Evolutionary conservation across 2,113 vertebrate genomes (phyloP).

Genomic region (Lethenteron camtschaticum): DNA sequence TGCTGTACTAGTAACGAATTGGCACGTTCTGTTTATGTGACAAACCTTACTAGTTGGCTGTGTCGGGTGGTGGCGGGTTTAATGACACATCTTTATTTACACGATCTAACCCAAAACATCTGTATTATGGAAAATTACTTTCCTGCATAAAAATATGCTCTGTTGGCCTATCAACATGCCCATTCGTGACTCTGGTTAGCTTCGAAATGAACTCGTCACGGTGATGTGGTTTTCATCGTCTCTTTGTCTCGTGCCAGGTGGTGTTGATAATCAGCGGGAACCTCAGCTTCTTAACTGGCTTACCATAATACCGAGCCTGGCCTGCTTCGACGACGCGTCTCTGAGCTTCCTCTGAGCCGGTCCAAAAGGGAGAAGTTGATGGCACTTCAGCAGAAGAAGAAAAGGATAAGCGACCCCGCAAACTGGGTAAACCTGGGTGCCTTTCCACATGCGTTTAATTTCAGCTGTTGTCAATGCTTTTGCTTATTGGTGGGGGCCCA

Average conservation of each 20-base stretch:
- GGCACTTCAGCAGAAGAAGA: constrained; percentile 1
- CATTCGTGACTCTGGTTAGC: too few species aligned
- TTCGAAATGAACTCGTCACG: neutral
- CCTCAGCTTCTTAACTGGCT: constrained; percentile 91
- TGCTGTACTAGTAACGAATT: too few species aligned
- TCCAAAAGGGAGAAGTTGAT: neutral
- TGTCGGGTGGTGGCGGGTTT: too few species aligned
- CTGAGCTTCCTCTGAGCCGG: constrained; percentile 31
- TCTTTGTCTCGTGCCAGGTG: constrained; percentile 19
- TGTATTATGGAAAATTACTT: too few species aligned
- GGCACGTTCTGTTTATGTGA: too few species aligned
- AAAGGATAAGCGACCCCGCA: neutral
- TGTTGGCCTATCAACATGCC: too few species aligned
- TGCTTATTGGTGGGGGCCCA: too few species aligned
- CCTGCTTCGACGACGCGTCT: constrained; percentile 58
- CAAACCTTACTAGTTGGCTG: too few species aligned
- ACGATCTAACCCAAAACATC: too few species aligned
- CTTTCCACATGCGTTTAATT: neutral
- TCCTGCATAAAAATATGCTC: too few species aligned
- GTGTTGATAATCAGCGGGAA: constrained; percentile 63
- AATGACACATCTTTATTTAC: too few species aligned
- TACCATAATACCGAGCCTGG: constrained; percentile 62
- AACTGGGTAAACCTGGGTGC: too few species aligned
- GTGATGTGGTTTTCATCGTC: constrained; percentile 1
- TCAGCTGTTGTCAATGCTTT: neutral